A percentile compares a stretch with the other conserved stretches of the same genome.
phyloP scores from a whole-genome alignment of 1,140 invertebrate species.

The Tetragonula clypearis region DNA sequence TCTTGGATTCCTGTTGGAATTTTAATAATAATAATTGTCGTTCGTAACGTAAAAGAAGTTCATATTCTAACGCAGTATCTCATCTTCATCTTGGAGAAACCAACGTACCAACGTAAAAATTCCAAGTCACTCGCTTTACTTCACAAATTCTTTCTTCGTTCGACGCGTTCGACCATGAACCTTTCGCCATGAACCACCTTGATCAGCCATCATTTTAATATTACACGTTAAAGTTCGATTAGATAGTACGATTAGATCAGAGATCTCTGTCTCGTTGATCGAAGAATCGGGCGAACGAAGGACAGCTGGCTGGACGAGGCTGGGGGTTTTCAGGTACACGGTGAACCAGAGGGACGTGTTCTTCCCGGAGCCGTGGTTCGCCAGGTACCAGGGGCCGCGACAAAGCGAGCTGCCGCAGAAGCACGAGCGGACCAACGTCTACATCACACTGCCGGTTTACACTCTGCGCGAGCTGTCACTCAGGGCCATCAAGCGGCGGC shows the following conservation, averaged over 20 bases:
- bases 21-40: no score
- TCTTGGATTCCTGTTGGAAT: no score
- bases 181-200: not conserved
- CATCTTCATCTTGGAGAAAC: no score
- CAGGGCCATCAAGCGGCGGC: conserved; percentile 67
- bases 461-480: conserved; percentile 74
- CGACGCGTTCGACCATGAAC: not conserved
- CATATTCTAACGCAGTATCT: no score
- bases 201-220: not conserved
- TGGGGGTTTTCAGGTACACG: conserved; percentile 65
- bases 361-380: conserved; percentile 69
- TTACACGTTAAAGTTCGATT: no score
- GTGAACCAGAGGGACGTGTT: conserved; percentile 76
- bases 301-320: not conserved
- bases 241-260: no score
- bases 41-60: no score
- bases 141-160: not conserved
- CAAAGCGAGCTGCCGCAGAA: conserved; percentile 49
- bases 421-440: conserved; percentile 67
- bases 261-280: no score
- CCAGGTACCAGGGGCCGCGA: conserved; percentile 46
- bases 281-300: not conserved
- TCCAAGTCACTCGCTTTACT: no score
- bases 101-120: no score
- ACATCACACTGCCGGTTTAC: conserved; percentile 76